Evolutionary conservation across 2,113 vertebrate species (phyloP), one percentile per base, ranked within the genome.

Genomic region (Catagonus wagneri): DNA sequence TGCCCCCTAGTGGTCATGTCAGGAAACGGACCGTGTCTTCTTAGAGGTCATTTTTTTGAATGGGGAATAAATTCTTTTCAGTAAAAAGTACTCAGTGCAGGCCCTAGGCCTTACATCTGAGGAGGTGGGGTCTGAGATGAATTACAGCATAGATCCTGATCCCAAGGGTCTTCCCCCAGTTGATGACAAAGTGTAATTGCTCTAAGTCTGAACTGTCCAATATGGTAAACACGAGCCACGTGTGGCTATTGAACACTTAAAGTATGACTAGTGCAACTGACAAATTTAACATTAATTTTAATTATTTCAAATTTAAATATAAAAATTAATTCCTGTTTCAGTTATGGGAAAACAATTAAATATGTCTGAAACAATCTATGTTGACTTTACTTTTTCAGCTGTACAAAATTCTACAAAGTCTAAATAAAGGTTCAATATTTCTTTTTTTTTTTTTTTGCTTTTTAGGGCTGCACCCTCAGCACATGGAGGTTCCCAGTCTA

Each of bases 1-100:
- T 95, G 83, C 50, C 91, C 79, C 36, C 97, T 97, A 83, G 95
- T 96, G 97, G 72, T 93, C 74, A 65, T n/a, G 0, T 34, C 44
- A 83, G 60, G 86, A 68, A 91, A 83, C 65, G 66, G 86, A 87
- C 13, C 20, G 39, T 17, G 34, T 72, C 61, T 78, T 79, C 14
- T 8, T 8, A 58, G 20, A 91, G 25, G 32, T 71, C n/a, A 36
- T 10, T 58, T 89, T 89, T 89, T 71, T 32, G 63, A 39, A 0
- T 11, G 6, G 8, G 23, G 32, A 83, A 92, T 65, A 92, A 44
- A 29, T 32, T 58, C 1, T 84, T 87, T 34, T 60, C 7, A 50
- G 10, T 56, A 50, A 19, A 78, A 90, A 83, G 50, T 52, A 29
- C 50, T 81, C 17, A 75, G 34, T 23, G 20, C 19, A 52, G 80